Percentiles rank a stretch among this genome's conserved stretches.
These are phyloP conservation scores for Lipophrys pholis DNA, from an alignment of 2,113 vertebrate genomes.

Conservation along the genomic window DNA sequence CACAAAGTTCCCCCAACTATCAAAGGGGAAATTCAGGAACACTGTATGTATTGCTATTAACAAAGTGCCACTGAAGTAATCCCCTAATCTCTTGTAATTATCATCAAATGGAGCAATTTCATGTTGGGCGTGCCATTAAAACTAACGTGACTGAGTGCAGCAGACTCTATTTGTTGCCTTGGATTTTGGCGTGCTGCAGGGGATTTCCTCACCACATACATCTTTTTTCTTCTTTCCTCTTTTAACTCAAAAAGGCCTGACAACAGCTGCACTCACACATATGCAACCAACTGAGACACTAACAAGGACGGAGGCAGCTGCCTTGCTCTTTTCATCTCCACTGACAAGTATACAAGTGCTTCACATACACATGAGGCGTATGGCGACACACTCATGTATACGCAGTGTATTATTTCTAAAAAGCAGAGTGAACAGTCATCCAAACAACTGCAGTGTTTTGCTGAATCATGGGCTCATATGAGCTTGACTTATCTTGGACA, in stretches of 20 bases:
- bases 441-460: too few species aligned
- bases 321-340: constrained; percentile 19
- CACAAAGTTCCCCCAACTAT: constrained; percentile 43
- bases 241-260: constrained; percentile 82
- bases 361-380: background rate
- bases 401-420: too few species aligned
- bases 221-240: constrained; percentile 82
- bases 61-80: constrained; percentile 36
- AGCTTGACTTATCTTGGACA: too few species aligned
- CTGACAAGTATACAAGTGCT: constrained; percentile 11
- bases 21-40: constrained; percentile 58
- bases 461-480: too few species aligned
- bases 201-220: constrained; percentile 84
- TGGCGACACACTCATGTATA: background rate
- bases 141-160: constrained; percentile 53
- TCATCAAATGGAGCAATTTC: constrained; percentile 62
- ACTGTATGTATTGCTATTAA: constrained; percentile 46
- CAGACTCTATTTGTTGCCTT: constrained; percentile 70
- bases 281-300: constrained; percentile 60
- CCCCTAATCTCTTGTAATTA: constrained; percentile 60
- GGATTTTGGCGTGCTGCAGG: constrained; percentile 80
- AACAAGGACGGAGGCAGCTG: constrained; percentile 49
- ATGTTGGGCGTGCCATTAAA: constrained; percentile 64
- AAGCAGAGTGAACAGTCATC: too few species aligned
- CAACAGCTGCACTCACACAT: constrained; percentile 78